Percentiles rank a stretch among this genome's conserved stretches.
Conservation (phyloP, 2,888 invertebrate genomes). For the Ennomos quercinarius region DNA sequence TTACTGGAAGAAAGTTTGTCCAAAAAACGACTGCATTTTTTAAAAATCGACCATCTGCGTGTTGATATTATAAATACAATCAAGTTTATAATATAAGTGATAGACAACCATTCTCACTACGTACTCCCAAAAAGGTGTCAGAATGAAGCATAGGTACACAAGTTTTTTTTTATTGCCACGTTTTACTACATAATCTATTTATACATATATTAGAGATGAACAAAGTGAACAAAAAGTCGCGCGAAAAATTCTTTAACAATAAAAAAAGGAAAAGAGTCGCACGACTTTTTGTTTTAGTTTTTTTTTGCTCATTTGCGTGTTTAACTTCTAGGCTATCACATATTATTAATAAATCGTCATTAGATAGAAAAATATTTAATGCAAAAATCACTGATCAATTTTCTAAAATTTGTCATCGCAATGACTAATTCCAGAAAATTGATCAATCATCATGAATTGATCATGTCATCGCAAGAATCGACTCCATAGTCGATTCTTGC, state of each 20-base stretch:
- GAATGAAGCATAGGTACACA: constrained; percentile 4
- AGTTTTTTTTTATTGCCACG: constrained; percentile 1
- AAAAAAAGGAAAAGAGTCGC: background rate
- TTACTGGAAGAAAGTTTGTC: too few relatives aligned
- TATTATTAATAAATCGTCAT: too few relatives aligned
- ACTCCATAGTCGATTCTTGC: too few relatives aligned
- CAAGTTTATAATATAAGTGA: constrained; percentile 12
- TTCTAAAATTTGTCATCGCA: too few relatives aligned
- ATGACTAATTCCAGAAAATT: too few relatives aligned
- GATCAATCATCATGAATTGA: too few relatives aligned
- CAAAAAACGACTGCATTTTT: background rate
- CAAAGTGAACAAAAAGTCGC: background rate
- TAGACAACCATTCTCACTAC: constrained; percentile 5
- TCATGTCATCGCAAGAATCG: too few relatives aligned
- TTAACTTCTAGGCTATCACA: too few relatives aligned
- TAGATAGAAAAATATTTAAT: too few relatives aligned
- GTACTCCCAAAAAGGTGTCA: constrained; percentile 17
- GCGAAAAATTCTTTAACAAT: background rate
- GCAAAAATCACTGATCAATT: too few relatives aligned
- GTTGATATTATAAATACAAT: constrained; percentile 12
- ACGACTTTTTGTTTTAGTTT: constrained; percentile 1
- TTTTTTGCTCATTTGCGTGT: background rate
- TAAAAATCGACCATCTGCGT: constrained; percentile 14
- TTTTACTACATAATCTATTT: background rate
- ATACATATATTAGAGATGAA: too few relatives aligned